Base-by-base conservation (phyloP, 53 echinoderm and acorn worm species). In the Echinarachnius parma region DNA sequence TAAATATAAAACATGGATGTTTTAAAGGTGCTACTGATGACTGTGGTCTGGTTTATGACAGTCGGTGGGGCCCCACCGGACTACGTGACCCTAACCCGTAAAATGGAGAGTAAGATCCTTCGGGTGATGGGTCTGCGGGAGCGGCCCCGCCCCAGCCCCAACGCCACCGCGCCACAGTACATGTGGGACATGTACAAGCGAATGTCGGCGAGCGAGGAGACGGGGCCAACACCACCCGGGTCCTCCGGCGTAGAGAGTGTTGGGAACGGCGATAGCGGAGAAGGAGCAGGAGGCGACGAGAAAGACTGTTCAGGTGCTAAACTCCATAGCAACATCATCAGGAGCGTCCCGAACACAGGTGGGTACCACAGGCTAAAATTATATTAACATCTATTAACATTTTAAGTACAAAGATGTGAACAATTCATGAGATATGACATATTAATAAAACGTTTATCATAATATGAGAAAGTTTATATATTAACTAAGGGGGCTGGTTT, bases 131-230 rank as follows among this genome's bases (percentile, higher is more conserved):
- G 95, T 4, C 76, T 95, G 59, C 60, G 64, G 30, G 84, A 90
- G 9, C 84, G 91, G 5, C 91, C 98, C 4, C 78, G 88, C 59
- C 91, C 91, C 2, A 55, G 76, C 31, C 82, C 84, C 14, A 98
- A 91, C 75, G 98, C 90, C 32, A 88, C 91, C 10, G 98, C 90
- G 9, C 98, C 98, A 2, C 98, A 92, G 74, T 98, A 82, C 50
- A 98, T 98, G 98, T 77, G 88, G 77, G 98, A 98, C 66, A 71
- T 98, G 85, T 98, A 98, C 77, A 70, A 79, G 28, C 62, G 75
- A 47, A 78, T 87, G 62, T 49, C 77, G 23, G 55, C 72, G 30
- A 34, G 68, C 30, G 53, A 68, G 24, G 79, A 39, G 22, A 35
- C 44, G 8, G 49, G 37, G 9, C n/a, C n/a, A n/a, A n/a, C n/a